Conservation (phyloP, 2,797 vertebrate genomes). For the Champsocephalus gunnari region DNA sequence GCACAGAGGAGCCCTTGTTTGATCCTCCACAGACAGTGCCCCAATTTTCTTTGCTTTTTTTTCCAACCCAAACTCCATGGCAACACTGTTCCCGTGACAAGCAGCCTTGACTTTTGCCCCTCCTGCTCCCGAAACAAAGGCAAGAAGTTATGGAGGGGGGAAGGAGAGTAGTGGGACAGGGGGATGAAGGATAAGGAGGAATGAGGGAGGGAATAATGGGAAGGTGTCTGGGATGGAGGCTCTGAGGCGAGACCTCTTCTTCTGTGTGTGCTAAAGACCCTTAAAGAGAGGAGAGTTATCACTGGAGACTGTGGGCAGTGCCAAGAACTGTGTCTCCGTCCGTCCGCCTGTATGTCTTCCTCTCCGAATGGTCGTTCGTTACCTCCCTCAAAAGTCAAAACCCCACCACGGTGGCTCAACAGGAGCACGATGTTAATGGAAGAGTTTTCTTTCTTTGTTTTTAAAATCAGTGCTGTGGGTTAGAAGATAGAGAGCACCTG, state of each 20-base stretch:
- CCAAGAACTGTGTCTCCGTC: constrained; percentile 54
- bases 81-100: constrained; percentile 74
- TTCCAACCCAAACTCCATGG: constrained; percentile 74
- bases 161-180: constrained; percentile 21
- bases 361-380: constrained; percentile 31
- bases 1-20: constrained; percentile 81
- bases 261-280: constrained; percentile 56
- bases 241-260: constrained; percentile 68
- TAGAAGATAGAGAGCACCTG: not conserved
- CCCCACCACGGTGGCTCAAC: constrained; percentile 4
- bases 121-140: constrained; percentile 80
- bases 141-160: constrained; percentile 62
- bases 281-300: constrained; percentile 74
- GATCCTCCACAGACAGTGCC: constrained; percentile 63
- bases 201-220: constrained; percentile 59
- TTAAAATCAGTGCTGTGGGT: constrained; percentile 14
- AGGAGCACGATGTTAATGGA: constrained; percentile 10
- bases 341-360: constrained; percentile 33
- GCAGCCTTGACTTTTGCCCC: constrained; percentile 77
- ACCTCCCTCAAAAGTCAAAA: not conserved
- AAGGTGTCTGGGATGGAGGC: constrained; percentile 75
- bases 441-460: not conserved
- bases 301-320: constrained; percentile 46
- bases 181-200: constrained; percentile 58
- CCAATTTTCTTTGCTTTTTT: constrained; percentile 54